These are phyloP conservation scores for Daubentonia madagascariensis DNA, from an alignment of 2,113 vertebrate genomes.

Conservation along the genomic window DNA sequence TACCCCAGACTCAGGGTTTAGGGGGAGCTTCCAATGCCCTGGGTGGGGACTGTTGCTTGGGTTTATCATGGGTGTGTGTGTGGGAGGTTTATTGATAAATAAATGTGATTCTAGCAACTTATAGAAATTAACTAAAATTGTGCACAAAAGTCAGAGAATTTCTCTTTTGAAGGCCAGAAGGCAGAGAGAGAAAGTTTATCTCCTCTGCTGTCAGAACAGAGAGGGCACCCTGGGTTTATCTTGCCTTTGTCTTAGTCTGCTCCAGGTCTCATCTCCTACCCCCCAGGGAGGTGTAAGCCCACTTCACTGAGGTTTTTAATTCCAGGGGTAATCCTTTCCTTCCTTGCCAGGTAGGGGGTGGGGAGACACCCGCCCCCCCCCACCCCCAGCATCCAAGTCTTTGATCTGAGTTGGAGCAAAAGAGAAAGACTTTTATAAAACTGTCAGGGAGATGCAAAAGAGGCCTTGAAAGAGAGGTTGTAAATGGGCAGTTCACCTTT, in stretches of 20 bases:
- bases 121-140: background rate
- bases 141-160: background rate
- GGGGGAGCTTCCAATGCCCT: background rate
- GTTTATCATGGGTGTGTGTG: background rate
- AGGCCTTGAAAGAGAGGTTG: conserved; percentile 28
- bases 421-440: conserved; percentile 69
- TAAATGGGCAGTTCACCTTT: conserved; percentile 68
- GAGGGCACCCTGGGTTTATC: background rate
- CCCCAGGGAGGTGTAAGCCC: background rate
- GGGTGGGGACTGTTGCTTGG: background rate
- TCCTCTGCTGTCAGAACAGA: background rate
- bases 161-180: background rate
- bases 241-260: background rate
- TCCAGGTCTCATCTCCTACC: background rate
- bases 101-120: background rate
- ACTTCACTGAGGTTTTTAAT: conserved; percentile 46
- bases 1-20: background rate
- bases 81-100: background rate
- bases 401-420: conserved; percentile 61
- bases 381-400: conserved; percentile 49
- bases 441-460: conserved; percentile 33
- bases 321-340: conserved; percentile 65
- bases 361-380: no score
- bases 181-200: background rate
- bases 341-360: background rate